Conservation (phyloP, 2,797 vertebrate species). For the Neosalanx taihuensis region DNA sequence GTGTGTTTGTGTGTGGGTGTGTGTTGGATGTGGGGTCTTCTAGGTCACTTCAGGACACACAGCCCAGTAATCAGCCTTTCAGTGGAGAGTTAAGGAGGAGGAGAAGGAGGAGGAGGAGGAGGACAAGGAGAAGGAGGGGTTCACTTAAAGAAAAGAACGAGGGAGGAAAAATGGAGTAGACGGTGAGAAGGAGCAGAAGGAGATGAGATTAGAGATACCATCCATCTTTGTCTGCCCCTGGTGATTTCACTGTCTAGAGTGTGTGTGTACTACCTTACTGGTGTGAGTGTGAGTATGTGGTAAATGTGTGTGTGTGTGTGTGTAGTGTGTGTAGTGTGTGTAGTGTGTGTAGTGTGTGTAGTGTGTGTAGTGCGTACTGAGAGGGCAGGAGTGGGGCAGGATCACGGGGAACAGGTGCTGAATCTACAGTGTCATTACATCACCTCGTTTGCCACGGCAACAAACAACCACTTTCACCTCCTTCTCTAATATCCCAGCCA, state of each 20-base stretch:
- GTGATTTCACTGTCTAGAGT: not conserved
- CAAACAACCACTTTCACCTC: too few species aligned
- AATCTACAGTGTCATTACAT: constrained; percentile 32
- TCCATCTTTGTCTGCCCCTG: constrained; percentile 3
- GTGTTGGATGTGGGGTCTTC: not conserved
- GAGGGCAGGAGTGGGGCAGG: not conserved
- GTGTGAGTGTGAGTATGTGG: not conserved
- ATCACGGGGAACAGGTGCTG: constrained; percentile 47
- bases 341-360: not conserved
- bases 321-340: too few species aligned
- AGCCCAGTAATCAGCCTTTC: not conserved
- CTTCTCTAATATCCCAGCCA: too few species aligned
- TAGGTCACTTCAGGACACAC: constrained; percentile 44
- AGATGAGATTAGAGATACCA: not conserved
- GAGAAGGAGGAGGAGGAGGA: not conserved
- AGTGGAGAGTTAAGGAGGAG: not conserved
- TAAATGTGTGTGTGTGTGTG: constrained; percentile 1
- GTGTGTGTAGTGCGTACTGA: too few species aligned
- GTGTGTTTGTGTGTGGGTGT: not conserved
- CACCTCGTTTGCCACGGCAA: constrained; percentile 47
- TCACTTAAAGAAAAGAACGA: not conserved
- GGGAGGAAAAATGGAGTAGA: not conserved
- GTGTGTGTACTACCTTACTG: not conserved
- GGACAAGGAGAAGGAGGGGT: not conserved
- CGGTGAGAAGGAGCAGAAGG: not conserved